Evolutionary conservation across 2,113 vertebrate genomes (phyloP), one percentile per base, ranked within the genome.

Genomic region (Pholis gunnellus): DNA sequence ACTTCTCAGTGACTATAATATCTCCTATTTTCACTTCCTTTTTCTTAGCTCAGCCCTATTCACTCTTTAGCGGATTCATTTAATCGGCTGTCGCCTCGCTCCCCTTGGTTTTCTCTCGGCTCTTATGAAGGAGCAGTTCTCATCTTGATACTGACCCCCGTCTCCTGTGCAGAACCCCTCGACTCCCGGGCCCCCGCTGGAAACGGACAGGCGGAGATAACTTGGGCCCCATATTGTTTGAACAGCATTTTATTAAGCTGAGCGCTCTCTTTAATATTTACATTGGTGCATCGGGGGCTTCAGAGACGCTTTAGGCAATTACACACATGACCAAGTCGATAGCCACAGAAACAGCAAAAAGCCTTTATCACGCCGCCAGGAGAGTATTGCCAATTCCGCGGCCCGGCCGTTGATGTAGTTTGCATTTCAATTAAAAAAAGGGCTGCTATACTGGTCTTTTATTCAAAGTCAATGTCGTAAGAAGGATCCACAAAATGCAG

Each of bases 361-460:
- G 84, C 72, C 95, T 96, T 94, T 94, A 94, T 95, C 93, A 91
- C 72, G 72, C 88, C 40, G 90, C 93, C 91, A 89, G 89, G 91
- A 93, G 91, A 92, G 85, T 91, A 92, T 84, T 70, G 78, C 74
- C 87, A 88, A 91, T 94, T 94, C 94, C 72, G 81, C 38, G 20
- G 89, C 87, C 84, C 10, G 75, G 90, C 91, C 90, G 78, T 86
- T 94, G 90, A 95, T 95, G 94, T 95, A 86, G 90, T 96, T 95
- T 95, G 89, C 90, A 95, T 96, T 95, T 96, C 94, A 95, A 95
- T 95, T 95, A 95, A 95, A 95, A 95, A 87, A 88, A 75, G 70
- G 78, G 73, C 88, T 56, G 90, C 89, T 87, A 92, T 85, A 81
- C 81, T 87, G 79, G 88, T 90, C 87, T 91, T 94, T 95, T 93